Percentiles rank a stretch among this genome's conserved stretches.
Conservation (phyloP, 1,140 invertebrate genomes). For the Penaeus chinensis region DNA sequence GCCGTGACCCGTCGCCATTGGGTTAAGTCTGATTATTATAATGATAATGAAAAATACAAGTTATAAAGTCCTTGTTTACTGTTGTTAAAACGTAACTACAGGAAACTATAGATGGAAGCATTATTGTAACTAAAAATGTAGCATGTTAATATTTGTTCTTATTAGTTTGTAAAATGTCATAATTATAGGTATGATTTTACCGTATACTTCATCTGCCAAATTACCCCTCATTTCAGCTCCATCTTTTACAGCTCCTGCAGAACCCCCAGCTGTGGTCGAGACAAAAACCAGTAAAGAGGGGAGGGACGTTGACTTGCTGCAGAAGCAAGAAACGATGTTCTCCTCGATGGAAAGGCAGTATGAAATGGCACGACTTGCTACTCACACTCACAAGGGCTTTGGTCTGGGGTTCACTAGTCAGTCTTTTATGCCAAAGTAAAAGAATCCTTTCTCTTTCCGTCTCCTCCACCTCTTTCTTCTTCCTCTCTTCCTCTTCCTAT, state of each 20-base stretch:
- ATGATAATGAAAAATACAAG: too few species aligned
- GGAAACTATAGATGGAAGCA: too few species aligned
- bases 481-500: background rate
- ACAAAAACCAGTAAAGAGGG: background rate
- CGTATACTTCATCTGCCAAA: too few species aligned
- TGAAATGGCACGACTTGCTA: slow-evolving; percentile 71
- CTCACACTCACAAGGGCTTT: slow-evolving; percentile 73
- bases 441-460: background rate
- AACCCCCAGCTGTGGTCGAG: background rate
- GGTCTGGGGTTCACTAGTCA: slow-evolving; percentile 71
- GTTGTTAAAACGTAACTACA: too few species aligned
- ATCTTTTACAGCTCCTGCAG: background rate
- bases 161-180: background rate
- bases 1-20: too few species aligned
- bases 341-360: slow-evolving; percentile 72
- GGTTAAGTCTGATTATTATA: too few species aligned
- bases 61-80: too few species aligned
- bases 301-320: slow-evolving; percentile 49
- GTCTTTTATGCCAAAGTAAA: slow-evolving; percentile 62
- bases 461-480: slow-evolving; percentile 7
- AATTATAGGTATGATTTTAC: background rate
- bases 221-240: too few species aligned
- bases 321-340: slow-evolving; percentile 71
- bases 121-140: too few species aligned
- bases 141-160: too few species aligned